Evolutionary conservation across 1,140 invertebrate genomes (phyloP).

Genomic region (Hesperophylax magnus): DNA sequence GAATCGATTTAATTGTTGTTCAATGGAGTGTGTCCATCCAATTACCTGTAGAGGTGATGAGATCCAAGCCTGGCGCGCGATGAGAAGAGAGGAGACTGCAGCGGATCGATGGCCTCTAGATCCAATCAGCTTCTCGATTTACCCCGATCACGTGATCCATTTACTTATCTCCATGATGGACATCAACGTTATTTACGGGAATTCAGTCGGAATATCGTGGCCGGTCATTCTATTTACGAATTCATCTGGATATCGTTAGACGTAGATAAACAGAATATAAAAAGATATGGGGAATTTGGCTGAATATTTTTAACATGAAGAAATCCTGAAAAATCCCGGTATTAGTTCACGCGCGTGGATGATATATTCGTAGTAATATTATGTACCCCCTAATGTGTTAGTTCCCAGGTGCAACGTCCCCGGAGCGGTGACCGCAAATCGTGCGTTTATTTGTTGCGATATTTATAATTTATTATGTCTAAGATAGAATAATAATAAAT

Average conservation of each 20-base stretch:
- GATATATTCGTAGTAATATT: too few relatives aligned
- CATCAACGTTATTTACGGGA: conserved; percentile 4
- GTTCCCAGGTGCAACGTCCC: too few relatives aligned
- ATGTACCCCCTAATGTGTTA: too few relatives aligned
- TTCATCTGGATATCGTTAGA: too few relatives aligned
- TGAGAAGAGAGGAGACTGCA: background rate
- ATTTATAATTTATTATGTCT: too few relatives aligned
- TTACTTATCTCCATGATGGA: background rate
- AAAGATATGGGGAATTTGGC: background rate
- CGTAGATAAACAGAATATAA: too few relatives aligned
- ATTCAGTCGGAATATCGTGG: background rate
- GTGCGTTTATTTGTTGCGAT: too few relatives aligned
- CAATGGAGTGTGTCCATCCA: background rate
- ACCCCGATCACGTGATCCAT: conserved; percentile 5
- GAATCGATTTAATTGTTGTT: background rate
- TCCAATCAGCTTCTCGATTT: conserved; percentile 6
- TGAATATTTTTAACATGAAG: background rate
- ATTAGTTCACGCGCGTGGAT: too few relatives aligned
- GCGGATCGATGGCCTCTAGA: background rate
- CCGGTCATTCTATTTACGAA: background rate
- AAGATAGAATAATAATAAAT: too few relatives aligned
- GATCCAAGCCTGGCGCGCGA: background rate
- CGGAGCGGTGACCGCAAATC: too few relatives aligned
- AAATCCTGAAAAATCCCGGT: background rate
- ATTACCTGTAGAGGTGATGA: background rate